phyloP scores from a whole-genome alignment of 1,140 invertebrate genomes.

The Conopomorpha cramerella region DNA sequence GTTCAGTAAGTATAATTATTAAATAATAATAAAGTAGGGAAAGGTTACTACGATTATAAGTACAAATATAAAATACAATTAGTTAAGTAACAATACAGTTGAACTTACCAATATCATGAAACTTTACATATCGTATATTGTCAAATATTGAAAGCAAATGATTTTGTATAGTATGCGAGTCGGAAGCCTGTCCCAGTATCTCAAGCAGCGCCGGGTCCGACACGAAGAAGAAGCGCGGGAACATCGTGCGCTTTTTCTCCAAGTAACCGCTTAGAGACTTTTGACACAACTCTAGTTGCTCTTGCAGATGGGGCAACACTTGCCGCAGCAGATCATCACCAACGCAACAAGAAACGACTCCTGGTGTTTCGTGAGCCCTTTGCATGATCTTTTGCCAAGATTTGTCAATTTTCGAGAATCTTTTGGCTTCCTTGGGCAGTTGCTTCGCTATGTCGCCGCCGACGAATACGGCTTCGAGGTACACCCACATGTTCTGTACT shows the following conservation, averaged over 20 bases:
- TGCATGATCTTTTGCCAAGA: slow-evolving; percentile 99
- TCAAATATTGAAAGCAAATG: slow-evolving; percentile 95
- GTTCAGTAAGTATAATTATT: too few relatives aligned
- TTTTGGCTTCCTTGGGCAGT: slow-evolving; percentile 90
- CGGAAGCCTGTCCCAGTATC: slow-evolving; percentile 94
- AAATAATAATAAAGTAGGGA: too few relatives aligned
- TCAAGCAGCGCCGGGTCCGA: slow-evolving; percentile 95
- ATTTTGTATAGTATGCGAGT: slow-evolving; percentile 97
- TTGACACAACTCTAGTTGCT: slow-evolving; percentile 95
- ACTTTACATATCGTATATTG: slow-evolving; percentile 90
- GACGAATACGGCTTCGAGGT: slow-evolving; percentile 96
- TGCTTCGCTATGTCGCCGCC: slow-evolving; percentile 98
- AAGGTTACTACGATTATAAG: too few relatives aligned
- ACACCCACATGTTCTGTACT: slow-evolving; percentile 98
- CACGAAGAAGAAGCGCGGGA: slow-evolving; percentile 97
- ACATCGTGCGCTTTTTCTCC: slow-evolving; percentile 94
- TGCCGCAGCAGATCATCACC: slow-evolving; percentile 93
- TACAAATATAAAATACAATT: too few relatives aligned
- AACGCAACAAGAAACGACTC: slow-evolving; percentile 94
- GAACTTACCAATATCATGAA: slow-evolving; percentile 82
- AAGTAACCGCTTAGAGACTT: slow-evolving; percentile 96
- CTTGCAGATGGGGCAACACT: slow-evolving; percentile 92
- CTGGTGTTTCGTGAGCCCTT: slow-evolving; percentile 90
- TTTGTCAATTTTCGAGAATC: slow-evolving; percentile 96
- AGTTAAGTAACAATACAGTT: too few relatives aligned